phyloP scores from a whole-genome alignment of 2,888 invertebrate species.

The Ormyrus labotus region DNA sequence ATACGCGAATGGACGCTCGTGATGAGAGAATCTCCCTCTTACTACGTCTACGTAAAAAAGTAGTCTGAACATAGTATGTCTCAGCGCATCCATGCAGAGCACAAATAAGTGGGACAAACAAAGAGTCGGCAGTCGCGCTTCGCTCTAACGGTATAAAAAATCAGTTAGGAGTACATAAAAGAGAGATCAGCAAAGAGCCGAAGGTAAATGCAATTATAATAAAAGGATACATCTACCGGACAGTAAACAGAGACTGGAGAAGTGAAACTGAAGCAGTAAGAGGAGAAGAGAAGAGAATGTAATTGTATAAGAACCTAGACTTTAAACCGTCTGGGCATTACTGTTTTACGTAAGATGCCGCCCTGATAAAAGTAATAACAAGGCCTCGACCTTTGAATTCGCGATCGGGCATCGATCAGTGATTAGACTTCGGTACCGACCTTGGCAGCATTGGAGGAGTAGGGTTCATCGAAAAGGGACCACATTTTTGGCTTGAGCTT shows the following conservation, averaged over 20 bases:
- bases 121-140: constrained; percentile 8
- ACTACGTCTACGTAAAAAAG: constrained; percentile 34
- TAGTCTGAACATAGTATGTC: constrained; percentile 2
- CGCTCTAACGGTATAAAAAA: constrained; percentile 19
- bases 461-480: constrained; percentile 99
- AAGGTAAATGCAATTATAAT: constrained; percentile 4
- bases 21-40: constrained; percentile 1
- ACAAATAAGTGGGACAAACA: constrained; percentile 9
- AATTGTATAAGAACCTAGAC: constrained; percentile 24
- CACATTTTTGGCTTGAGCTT: constrained; percentile 97
- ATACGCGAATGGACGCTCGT: constrained; percentile 52
- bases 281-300: constrained; percentile 20
- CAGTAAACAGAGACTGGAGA: background rate
- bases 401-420: constrained; percentile 21
- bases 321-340: constrained; percentile 24
- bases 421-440: constrained; percentile 77
- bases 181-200: background rate
- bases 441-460: constrained; percentile 98
- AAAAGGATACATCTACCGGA: constrained; percentile 24
- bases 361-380: constrained; percentile 24
- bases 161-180: background rate
- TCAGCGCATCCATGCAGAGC: constrained; percentile 42
- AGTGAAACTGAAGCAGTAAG: constrained; percentile 32
- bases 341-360: constrained; percentile 10
- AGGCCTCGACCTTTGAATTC: constrained; percentile 43